phyloP scores from a whole-genome alignment of 2,113 vertebrate genomes.

The Uria aalge region DNA sequence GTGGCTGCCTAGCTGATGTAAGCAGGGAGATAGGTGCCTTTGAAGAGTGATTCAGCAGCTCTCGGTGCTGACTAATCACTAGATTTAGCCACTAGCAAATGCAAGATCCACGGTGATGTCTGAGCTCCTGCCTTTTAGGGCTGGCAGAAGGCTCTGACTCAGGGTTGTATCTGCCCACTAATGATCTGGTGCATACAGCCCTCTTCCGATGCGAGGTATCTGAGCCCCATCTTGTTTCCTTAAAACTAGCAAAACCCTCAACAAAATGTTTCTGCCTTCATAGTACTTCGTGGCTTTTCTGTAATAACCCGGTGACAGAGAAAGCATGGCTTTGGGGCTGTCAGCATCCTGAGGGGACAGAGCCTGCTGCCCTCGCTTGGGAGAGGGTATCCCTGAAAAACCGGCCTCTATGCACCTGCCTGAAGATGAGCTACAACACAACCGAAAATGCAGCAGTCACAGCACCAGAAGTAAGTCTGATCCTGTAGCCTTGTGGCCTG shows the following conservation, averaged over 20 bases:
- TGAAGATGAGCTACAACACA: conserved; percentile 23
- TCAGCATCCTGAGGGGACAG: background rate
- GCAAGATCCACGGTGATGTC: conserved; percentile 45
- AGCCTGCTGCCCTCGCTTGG: background rate
- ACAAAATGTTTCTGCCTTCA: background rate
- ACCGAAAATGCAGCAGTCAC: conserved; percentile 9
- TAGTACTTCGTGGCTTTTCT: background rate
- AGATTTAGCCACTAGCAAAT: conserved; percentile 63
- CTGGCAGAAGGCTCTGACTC: conserved; percentile 60
- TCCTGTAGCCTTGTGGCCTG: background rate
- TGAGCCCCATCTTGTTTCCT: conserved; percentile 30
- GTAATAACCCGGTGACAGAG: background rate
- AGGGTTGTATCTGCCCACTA: conserved; percentile 52
- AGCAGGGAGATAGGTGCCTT: conserved; percentile 68
- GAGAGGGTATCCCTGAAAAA: background rate
- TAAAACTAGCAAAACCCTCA: background rate
- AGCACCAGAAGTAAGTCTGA: conserved; percentile 43
- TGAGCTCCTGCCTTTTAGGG: conserved; percentile 64
- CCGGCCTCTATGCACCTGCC: background rate
- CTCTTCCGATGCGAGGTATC: background rate
- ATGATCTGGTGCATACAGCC: conserved; percentile 43
- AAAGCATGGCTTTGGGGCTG: background rate
- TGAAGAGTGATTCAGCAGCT: conserved; percentile 70
- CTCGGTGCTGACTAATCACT: conserved; percentile 65
- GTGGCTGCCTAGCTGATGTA: conserved; percentile 53